Evolutionary conservation across 1,140 invertebrate genomes (phyloP).

Genomic region (Solen grandis): DNA sequence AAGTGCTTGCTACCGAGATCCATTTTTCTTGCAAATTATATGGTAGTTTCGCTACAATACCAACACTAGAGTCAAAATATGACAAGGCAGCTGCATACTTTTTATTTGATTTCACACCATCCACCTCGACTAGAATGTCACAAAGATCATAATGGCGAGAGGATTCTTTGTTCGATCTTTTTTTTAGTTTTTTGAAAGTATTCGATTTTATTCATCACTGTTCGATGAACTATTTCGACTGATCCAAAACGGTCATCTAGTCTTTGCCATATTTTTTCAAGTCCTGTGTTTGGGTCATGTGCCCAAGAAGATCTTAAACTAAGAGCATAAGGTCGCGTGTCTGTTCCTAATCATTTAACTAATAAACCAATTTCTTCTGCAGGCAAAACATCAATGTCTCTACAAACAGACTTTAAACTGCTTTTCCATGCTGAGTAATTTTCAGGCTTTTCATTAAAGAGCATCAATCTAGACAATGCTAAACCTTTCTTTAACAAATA

Average conservation of each 20-base stretch:
- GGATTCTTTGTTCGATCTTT: slow-evolving; percentile 42
- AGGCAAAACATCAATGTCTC: slow-evolving; percentile 7
- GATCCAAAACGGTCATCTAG: slow-evolving; percentile 43
- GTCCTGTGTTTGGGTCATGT: background rate
- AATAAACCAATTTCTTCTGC: slow-evolving; percentile 56
- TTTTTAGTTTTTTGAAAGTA: slow-evolving; percentile 40
- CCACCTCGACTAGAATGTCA: slow-evolving; percentile 58
- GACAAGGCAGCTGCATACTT: slow-evolving; percentile 31
- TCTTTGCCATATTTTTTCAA: slow-evolving; percentile 45
- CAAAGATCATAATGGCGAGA: slow-evolving; percentile 55
- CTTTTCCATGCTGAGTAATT: slow-evolving; percentile 36
- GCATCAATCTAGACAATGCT: slow-evolving; percentile 2
- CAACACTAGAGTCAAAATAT: slow-evolving; percentile 55
- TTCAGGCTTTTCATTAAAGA: slow-evolving; percentile 43
- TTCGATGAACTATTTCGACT: slow-evolving; percentile 42
- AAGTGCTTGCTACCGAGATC: slow-evolving; percentile 50
- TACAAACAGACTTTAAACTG: slow-evolving; percentile 28
- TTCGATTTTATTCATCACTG: slow-evolving; percentile 38
- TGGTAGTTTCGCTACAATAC: slow-evolving; percentile 57
- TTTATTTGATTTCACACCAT: slow-evolving; percentile 48
- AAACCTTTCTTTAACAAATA: slow-evolving; percentile 55
- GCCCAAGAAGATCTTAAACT: slow-evolving; percentile 19
- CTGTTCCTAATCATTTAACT: slow-evolving; percentile 42
- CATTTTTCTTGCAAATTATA: slow-evolving; percentile 58
- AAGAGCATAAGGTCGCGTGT: slow-evolving; percentile 13